Evolutionary conservation across 2,888 invertebrate species (phyloP).

Genomic region (Phyllotreta striolata): DNA sequence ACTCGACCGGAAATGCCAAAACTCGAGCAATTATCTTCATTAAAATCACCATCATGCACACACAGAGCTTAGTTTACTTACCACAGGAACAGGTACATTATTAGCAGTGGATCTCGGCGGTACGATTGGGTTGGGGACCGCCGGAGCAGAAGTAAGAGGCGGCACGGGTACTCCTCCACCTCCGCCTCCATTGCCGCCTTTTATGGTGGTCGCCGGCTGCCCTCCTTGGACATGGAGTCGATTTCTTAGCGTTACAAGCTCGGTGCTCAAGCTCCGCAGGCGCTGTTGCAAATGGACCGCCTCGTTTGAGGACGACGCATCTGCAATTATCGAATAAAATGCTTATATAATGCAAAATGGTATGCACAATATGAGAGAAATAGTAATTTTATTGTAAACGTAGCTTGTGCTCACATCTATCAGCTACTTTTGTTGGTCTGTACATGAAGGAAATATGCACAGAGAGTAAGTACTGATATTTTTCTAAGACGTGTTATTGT

Average conservation of each 20-base stretch:
- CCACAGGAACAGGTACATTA: slow-evolving; percentile 44
- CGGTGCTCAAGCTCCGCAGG: slow-evolving; percentile 87
- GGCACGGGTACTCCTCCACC: slow-evolving; percentile 41
- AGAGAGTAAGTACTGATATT: no score
- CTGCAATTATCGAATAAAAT: slow-evolving; percentile 63
- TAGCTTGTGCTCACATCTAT: no score
- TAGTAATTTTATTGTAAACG: background rate
- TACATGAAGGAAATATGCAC: no score
- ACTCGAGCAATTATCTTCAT: background rate
- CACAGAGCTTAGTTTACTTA: slow-evolving; percentile 21
- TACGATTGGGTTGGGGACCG: slow-evolving; percentile 57
- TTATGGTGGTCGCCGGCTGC: slow-evolving; percentile 58
- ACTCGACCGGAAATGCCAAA: background rate
- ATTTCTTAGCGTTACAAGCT: slow-evolving; percentile 90
- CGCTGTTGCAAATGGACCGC: slow-evolving; percentile 92
- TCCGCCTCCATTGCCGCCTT: slow-evolving; percentile 50
- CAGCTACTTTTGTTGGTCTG: no score
- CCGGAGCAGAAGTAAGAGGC: slow-evolving; percentile 44
- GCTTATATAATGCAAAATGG: background rate
- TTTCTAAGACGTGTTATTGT: no score
- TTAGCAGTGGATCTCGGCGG: slow-evolving; percentile 54
- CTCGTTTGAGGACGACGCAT: slow-evolving; percentile 94
- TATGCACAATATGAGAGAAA: background rate
- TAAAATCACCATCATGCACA: background rate
- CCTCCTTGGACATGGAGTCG: slow-evolving; percentile 80